phyloP scores from a whole-genome alignment of 2,113 vertebrate genomes.

The Nansenia antarctica region DNA sequence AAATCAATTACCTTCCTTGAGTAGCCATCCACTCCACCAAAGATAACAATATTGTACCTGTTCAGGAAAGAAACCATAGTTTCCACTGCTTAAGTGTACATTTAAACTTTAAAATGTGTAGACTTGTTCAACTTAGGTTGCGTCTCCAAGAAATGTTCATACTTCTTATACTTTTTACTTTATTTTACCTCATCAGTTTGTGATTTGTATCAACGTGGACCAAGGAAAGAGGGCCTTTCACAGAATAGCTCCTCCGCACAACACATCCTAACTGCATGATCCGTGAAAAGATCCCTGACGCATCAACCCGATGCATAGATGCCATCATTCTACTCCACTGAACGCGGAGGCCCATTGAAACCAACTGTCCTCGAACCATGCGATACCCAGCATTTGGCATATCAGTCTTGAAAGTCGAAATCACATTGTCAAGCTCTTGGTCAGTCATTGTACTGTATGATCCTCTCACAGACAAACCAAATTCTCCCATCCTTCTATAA shows the following conservation, averaged over 20 bases:
- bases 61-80: not conserved
- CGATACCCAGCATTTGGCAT: slow-evolving; percentile 23
- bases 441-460: slow-evolving; percentile 7
- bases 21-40: not conserved
- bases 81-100: too few species aligned
- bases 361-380: not conserved
- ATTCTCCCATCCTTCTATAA: slow-evolving; percentile 9
- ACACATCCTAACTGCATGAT: slow-evolving; percentile 9
- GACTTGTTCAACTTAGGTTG: too few species aligned
- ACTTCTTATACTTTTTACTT: too few species aligned
- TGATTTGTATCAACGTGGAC: slow-evolving; percentile 18
- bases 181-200: slow-evolving; percentile 2
- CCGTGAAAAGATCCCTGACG: not conserved
- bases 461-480: not conserved
- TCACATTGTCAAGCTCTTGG: slow-evolving; percentile 15
- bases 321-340: slow-evolving; percentile 19
- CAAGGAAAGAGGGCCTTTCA: slow-evolving; percentile 8
- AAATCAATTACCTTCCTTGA: not conserved
- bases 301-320: slow-evolving; percentile 9
- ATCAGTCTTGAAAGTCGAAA: slow-evolving; percentile 3
- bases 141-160: too few species aligned
- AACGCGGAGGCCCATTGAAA: not conserved
- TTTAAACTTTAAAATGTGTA: not conserved
- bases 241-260: slow-evolving; percentile 5
- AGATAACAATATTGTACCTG: not conserved